Conservation (phyloP, 2,113 vertebrate genomes). For the Podiceps cristatus region DNA sequence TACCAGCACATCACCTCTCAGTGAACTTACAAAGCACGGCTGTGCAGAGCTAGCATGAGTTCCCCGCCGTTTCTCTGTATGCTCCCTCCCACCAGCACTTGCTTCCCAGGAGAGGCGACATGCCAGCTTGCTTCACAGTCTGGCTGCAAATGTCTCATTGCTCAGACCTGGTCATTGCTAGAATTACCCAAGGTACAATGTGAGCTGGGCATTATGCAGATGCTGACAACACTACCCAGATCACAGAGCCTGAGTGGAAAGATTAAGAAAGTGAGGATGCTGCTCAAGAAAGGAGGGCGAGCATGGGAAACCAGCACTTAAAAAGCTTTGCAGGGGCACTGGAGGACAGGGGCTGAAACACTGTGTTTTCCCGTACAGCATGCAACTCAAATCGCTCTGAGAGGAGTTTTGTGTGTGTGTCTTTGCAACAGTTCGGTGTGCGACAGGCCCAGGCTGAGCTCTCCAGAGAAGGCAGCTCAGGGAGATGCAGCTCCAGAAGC, state of each 20-base stretch:
- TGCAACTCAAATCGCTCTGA: not conserved
- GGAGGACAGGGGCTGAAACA: not conserved
- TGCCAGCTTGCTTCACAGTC: not conserved
- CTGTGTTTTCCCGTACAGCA: not conserved
- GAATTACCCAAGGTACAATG: not conserved
- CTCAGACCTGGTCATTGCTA: not conserved
- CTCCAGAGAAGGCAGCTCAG: not conserved
- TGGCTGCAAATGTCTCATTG: not conserved
- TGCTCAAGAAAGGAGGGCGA: not conserved
- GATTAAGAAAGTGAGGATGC: not conserved
- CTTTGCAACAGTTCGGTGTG: not conserved
- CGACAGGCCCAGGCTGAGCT: not conserved
- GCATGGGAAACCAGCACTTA: not conserved
- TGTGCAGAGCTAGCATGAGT: not conserved
- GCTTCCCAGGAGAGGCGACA: not conserved
- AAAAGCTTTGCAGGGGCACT: not conserved
- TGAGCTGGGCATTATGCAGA: not conserved
- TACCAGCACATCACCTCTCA: fast-evolving
- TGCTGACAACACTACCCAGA: not conserved
- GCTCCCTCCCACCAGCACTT: fast-evolving
- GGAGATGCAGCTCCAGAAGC: not conserved
- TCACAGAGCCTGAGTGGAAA: fast-evolving
- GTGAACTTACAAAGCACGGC: not conserved
- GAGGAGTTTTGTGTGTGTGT: not conserved
- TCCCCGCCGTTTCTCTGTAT: not conserved